These are phyloP conservation scores for Dasypogon diadema DNA, from an alignment of 2,888 invertebrate genomes.

Conservation along the genomic window DNA sequence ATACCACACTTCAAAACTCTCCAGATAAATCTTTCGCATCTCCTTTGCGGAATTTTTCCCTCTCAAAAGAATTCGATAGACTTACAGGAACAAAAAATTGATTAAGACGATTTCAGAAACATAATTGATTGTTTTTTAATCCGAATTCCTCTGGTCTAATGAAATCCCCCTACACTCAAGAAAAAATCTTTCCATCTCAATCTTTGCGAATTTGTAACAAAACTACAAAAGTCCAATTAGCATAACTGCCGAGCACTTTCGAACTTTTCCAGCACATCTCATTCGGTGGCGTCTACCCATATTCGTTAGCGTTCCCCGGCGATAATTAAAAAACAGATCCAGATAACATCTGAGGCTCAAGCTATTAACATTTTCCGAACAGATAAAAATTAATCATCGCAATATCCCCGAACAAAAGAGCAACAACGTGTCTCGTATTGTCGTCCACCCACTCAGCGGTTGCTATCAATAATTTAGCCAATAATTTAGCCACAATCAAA, in stretches of 20 bases:
- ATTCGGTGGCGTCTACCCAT: conserved; percentile 19
- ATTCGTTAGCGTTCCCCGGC: neutral
- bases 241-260: neutral
- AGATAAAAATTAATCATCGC: conserved; percentile 37
- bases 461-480: conserved; percentile 15
- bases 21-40: too few species aligned
- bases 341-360: conserved; percentile 25
- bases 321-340: conserved; percentile 25
- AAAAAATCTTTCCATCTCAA: neutral
- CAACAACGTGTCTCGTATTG: conserved; percentile 14
- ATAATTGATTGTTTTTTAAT: too few species aligned
- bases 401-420: conserved; percentile 10
- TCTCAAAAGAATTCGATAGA: too few species aligned
- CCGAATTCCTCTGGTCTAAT: too few species aligned
- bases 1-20: too few species aligned
- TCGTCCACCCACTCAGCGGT: conserved; percentile 22
- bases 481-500: conserved; percentile 38
- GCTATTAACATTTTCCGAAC: conserved; percentile 20
- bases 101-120: too few species aligned
- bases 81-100: too few species aligned
- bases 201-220: conserved; percentile 2
- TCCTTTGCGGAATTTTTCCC: too few species aligned
- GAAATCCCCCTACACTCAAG: too few species aligned
- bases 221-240: conserved; percentile 31
- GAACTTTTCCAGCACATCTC: neutral